Conservation (phyloP, 2,113 vertebrate species). For the Oreotrochilus melanogaster region DNA sequence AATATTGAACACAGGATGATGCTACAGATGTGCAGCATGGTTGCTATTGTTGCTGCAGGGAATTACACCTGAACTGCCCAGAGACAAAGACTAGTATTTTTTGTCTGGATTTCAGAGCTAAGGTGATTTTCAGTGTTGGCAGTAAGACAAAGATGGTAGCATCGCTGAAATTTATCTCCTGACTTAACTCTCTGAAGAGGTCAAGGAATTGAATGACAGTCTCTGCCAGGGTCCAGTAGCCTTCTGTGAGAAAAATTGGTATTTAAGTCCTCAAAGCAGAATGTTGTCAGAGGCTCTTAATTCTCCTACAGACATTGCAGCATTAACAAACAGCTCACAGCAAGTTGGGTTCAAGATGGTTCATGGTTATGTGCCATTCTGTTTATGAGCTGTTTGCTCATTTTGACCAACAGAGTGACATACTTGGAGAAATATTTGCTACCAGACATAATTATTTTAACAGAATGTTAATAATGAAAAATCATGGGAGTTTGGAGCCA, state of each 20-base stretch:
- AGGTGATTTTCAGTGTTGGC: not conserved
- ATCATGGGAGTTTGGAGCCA: not conserved
- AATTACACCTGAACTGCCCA: not conserved
- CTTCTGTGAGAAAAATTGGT: conserved; percentile 18
- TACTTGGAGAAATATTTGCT: not conserved
- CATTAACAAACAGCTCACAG: not conserved
- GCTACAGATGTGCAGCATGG: not conserved
- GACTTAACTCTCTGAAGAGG: not conserved
- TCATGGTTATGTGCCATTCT: not conserved
- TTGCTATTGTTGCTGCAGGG: not conserved
- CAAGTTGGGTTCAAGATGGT: not conserved
- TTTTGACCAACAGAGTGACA: not conserved
- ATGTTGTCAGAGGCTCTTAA: conserved; percentile 5
- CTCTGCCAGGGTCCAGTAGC: not conserved
- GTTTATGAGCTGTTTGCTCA: not conserved
- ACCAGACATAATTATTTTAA: not conserved
- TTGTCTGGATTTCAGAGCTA: not conserved
- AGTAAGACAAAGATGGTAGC: not conserved
- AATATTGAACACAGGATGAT: not conserved
- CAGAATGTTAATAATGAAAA: not conserved
- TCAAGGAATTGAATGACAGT: conserved; percentile 33
- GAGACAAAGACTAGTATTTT: not conserved
- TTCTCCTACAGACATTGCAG: not conserved
- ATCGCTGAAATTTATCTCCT: conserved; percentile 17
- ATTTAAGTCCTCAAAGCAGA: conserved; percentile 20